These are phyloP conservation scores for Brenthis daphne DNA, from an alignment of 2,888 invertebrate genomes.

Conservation along the genomic window DNA sequence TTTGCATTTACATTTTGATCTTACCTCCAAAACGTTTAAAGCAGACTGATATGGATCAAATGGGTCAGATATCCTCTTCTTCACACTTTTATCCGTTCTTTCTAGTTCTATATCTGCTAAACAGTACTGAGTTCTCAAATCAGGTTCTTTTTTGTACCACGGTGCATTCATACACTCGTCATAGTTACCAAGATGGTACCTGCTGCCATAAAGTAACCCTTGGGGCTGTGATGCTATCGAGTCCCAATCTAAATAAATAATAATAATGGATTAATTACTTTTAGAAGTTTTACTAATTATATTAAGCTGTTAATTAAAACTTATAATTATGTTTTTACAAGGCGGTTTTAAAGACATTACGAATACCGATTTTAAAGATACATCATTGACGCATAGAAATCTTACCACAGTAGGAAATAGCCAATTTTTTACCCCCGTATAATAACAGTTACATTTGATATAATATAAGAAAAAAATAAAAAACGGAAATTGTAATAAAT, in stretches of 20 bases:
- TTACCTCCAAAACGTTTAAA: constrained; percentile 72
- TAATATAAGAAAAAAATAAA: too few relatives aligned
- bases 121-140: constrained; percentile 73
- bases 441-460: too few relatives aligned
- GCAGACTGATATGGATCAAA: constrained; percentile 69
- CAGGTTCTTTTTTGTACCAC: constrained; percentile 56
- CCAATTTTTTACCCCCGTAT: too few relatives aligned
- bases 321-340: too few relatives aligned
- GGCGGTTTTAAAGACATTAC: too few relatives aligned
- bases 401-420: too few relatives aligned
- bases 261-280: too few relatives aligned
- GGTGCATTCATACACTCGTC: constrained; percentile 80
- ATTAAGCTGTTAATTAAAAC: too few relatives aligned
- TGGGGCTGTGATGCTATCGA: constrained; percentile 81
- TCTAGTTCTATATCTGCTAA: constrained; percentile 72
- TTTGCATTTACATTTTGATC: constrained; percentile 21
- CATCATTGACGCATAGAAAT: too few relatives aligned
- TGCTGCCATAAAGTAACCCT: constrained; percentile 80
- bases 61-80: constrained; percentile 48
- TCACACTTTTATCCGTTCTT: constrained; percentile 54
- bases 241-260: constrained; percentile 80
- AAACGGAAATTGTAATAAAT: too few relatives aligned
- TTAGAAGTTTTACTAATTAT: too few relatives aligned
- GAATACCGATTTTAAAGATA: too few relatives aligned
- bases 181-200: constrained; percentile 83